Evolutionary conservation across 2,888 invertebrate genomes (phyloP).

Genomic region (Lomographa bimaculata): DNA sequence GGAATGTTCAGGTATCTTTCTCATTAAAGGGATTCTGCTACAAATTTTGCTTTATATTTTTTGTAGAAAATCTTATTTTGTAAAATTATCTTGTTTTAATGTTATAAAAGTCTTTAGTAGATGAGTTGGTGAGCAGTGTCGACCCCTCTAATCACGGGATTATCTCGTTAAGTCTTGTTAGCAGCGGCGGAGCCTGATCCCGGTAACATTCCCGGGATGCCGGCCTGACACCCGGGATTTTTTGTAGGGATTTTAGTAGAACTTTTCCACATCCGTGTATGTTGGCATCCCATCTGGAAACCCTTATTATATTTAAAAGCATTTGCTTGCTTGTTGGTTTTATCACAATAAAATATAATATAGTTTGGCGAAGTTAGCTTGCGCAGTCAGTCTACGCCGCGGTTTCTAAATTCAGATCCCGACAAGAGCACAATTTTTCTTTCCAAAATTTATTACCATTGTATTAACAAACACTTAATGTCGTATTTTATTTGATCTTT

Average conservation of each 20-base stretch:
- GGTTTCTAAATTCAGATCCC: no score
- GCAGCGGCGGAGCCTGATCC: slow-evolving; percentile 38
- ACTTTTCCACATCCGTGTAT: slow-evolving; percentile 28
- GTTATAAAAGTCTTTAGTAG: slow-evolving; percentile 35
- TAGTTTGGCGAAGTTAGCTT: no score
- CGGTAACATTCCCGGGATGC: slow-evolving; percentile 30
- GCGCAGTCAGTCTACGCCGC: no score
- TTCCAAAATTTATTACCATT: no score
- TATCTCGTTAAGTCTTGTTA: slow-evolving; percentile 56
- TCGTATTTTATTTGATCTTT: no score
- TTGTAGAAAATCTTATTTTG: slow-evolving; percentile 15
- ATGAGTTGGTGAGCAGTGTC: slow-evolving; percentile 44
- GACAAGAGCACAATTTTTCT: no score
- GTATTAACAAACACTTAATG: no score
- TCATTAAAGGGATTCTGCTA: slow-evolving; percentile 3
- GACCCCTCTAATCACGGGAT: slow-evolving; percentile 60
- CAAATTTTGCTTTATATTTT: slow-evolving; percentile 1
- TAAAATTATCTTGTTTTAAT: slow-evolving; percentile 23
- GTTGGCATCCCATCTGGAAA: slow-evolving; percentile 28
- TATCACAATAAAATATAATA: no score
- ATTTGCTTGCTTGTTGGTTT: slow-evolving; percentile 3
- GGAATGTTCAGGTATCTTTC: slow-evolving; percentile 9
- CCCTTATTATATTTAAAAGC: slow-evolving; percentile 26
- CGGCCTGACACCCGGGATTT: slow-evolving; percentile 40
- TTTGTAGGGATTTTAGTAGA: no score